Evolutionary conservation across 2,888 invertebrate genomes (phyloP).

Genomic region (Cosmopolites sordidus): DNA sequence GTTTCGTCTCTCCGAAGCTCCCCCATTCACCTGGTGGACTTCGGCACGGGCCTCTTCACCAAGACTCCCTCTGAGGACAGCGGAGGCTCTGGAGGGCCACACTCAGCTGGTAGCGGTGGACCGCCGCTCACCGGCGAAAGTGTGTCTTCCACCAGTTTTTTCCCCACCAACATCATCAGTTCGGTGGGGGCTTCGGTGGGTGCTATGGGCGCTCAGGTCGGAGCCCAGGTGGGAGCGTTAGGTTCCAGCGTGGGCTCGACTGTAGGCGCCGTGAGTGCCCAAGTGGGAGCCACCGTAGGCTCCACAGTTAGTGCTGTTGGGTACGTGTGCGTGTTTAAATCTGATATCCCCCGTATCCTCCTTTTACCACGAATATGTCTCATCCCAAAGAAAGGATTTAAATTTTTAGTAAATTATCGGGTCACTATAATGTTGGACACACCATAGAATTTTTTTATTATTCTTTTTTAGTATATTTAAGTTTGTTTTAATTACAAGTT

Average conservation of each 20-base stretch:
- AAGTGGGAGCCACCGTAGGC: conserved; percentile 41
- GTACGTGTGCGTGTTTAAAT: conserved; percentile 38
- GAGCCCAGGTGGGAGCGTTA: conserved; percentile 44
- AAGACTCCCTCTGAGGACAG: conserved; percentile 91
- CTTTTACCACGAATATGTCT: no score
- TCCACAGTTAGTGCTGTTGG: conserved; percentile 43
- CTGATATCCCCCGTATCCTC: no score
- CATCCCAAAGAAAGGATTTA: no score
- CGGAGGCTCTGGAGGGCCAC: conserved; percentile 59
- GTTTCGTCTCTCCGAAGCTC: conserved; percentile 58
- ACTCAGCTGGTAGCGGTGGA: conserved; percentile 51
- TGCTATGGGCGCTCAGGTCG: conserved; percentile 41
- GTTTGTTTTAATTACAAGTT: no score
- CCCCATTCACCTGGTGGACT: conserved; percentile 92
- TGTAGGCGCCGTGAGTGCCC: conserved; percentile 41
- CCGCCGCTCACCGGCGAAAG: conserved; percentile 50
- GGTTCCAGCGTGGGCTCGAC: conserved; percentile 42
- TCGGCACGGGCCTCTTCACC: conserved; percentile 89
- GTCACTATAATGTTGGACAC: no score
- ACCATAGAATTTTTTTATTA: no score
- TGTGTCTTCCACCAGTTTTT: conserved; percentile 41
- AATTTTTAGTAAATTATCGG: no score
- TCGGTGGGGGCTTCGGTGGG: conserved; percentile 44
- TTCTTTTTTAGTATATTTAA: no score
- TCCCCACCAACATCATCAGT: conserved; percentile 47